phyloP scores from a whole-genome alignment of 2,113 vertebrate species.

The Rhinopithecus roxellana region DNA sequence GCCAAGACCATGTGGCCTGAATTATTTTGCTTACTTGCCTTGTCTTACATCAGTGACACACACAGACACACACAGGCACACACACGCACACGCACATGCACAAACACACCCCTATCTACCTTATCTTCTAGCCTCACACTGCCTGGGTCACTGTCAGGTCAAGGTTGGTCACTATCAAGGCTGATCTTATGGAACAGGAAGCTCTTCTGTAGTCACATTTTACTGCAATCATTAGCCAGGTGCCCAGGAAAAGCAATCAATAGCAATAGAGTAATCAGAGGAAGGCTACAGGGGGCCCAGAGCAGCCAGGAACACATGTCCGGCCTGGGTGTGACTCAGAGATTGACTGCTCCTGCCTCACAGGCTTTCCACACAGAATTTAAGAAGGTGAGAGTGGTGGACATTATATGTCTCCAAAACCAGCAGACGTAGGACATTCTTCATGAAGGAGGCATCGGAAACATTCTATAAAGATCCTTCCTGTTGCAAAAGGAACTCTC shows the following conservation, averaged over 20 bases:
- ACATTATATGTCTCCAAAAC: not conserved
- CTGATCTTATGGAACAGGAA: constrained; percentile 48
- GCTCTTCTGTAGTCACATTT: constrained; percentile 51
- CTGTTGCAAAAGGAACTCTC: not conserved
- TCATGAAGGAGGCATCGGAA: not conserved
- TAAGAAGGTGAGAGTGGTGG: not conserved
- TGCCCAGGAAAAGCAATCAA: constrained; percentile 63
- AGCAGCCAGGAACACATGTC: not conserved
- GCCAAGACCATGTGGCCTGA: not conserved
- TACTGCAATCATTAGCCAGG: constrained; percentile 45
- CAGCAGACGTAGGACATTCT: not conserved
- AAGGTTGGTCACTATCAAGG: constrained; percentile 30
- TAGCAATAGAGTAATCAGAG: constrained; percentile 56
- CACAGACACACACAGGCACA: not conserved
- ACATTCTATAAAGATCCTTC: not conserved
- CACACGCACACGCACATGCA: not conserved
- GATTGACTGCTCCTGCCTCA: not conserved
- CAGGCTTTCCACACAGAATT: not conserved
- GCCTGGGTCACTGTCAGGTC: constrained; percentile 8
- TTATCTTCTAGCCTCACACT: not conserved
- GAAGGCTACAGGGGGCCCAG: constrained; percentile 35
- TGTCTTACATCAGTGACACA: not conserved
- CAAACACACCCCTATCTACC: not conserved
- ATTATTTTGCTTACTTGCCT: not conserved
- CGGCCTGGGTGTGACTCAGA: not conserved